A percentile compares a stretch with the other conserved stretches of the same genome.
These are phyloP conservation scores for Strigops habroptila DNA, from an alignment of 2,113 vertebrate genomes.

Conservation along the genomic window DNA sequence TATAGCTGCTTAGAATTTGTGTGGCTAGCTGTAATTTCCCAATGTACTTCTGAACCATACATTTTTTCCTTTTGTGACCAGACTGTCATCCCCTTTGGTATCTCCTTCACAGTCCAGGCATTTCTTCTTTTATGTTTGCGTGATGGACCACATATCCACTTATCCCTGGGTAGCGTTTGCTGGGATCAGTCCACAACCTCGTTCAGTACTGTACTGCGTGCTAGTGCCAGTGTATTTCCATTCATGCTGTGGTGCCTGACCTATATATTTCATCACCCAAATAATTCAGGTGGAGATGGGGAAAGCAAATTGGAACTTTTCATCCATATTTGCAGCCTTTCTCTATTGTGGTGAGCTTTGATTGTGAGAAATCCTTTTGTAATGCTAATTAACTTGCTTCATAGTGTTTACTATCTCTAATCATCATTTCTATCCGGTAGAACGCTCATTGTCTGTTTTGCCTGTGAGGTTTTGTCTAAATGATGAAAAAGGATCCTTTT, in stretches of 20 bases:
- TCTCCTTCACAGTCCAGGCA: background rate
- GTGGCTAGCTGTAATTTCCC: background rate
- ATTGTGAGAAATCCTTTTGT: conserved; percentile 22
- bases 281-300: background rate
- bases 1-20: background rate
- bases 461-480: conserved; percentile 38
- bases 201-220: background rate
- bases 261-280: background rate
- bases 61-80: background rate
- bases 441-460: background rate
- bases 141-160: background rate
- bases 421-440: background rate
- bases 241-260: background rate
- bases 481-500: conserved; percentile 43
- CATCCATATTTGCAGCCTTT: background rate
- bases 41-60: background rate
- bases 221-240: background rate
- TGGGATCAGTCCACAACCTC: background rate
- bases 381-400: conserved; percentile 27
- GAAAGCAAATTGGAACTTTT: conserved; percentile 12
- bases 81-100: background rate
- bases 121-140: background rate
- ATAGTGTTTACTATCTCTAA: conserved; percentile 34
- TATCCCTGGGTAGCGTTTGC: background rate
- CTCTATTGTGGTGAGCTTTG: background rate